Evolutionary conservation across 2,888 invertebrate species (phyloP), one percentile per base, ranked within the genome.

Genomic region (Exephanes ischioxanthus): DNA sequence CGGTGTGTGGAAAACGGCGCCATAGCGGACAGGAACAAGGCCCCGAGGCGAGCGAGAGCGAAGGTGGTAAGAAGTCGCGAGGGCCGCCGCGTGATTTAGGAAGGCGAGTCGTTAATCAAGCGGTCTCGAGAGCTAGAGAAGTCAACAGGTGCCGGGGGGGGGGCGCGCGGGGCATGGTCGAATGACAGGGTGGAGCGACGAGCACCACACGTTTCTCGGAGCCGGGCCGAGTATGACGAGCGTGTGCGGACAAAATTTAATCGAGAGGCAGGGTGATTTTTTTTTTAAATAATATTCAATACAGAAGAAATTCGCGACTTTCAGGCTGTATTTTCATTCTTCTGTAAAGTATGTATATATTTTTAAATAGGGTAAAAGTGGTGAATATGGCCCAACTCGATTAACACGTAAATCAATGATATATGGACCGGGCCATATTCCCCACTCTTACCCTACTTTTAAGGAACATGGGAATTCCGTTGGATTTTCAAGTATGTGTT

Each of bases 41-140:
- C 14, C 45, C 45, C 45, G 45, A 45, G 80, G 33, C 26, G 85
- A 83, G 58, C 80, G 77, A 78, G 63, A 63, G 77, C 68, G 66
- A 45, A 45, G 45, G 11, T 14, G 70, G 73, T 55, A 86, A 86
- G 77, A 83, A 83, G 83, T 77, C 77, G 83, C 72, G 66, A 68
- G 75, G 68, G 78, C 79, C 79, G 33, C 77, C 87, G 85, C 88
- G 88, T 88, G 90, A 90, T 91, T 91, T 90, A 87, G 89, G 88
- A 87, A 89, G 85, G 87, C 61, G 83, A 87, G 89, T 91, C 90
- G 90, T 91, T 91, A 90, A 91, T 91, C 91, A 91, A 90, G 79
- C 82, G 51, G 75, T 37, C 37, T 9, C 76, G 76, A 86, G 86
- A 37, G 72, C 83, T 87, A 88, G 37, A 37, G 87, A 91, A 90